phyloP scores from a whole-genome alignment of 2,888 invertebrate species.

The Thymelicus sylvestris region DNA sequence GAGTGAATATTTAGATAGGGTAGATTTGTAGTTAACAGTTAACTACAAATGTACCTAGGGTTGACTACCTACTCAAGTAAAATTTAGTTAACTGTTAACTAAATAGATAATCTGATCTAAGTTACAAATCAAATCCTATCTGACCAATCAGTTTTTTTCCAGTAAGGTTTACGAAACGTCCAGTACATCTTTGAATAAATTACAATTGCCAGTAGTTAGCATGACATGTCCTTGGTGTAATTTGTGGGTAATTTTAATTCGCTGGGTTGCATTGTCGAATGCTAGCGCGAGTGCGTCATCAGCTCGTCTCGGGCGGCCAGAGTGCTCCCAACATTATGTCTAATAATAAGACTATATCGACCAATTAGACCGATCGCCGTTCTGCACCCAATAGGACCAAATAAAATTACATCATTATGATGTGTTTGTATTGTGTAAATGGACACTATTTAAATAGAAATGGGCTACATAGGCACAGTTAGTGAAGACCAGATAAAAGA shows the following conservation, averaged over 20 bases:
- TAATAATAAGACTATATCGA: slow-evolving; percentile 41
- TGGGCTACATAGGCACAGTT: no score
- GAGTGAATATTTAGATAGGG: no score
- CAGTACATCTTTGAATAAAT: not conserved
- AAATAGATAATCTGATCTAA: no score
- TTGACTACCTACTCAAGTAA: no score
- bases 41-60: no score
- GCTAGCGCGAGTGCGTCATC: slow-evolving; percentile 47
- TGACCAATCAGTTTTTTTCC: not conserved
- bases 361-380: slow-evolving; percentile 38
- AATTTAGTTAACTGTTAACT: no score
- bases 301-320: slow-evolving; percentile 32
- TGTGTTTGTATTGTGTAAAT: not conserved
- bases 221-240: slow-evolving; percentile 52
- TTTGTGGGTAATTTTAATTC: slow-evolving; percentile 55
- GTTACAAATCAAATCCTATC: not conserved
- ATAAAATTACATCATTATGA: slow-evolving; percentile 20
- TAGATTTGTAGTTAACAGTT: no score
- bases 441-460: no score
- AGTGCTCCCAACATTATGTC: slow-evolving; percentile 37
- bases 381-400: slow-evolving; percentile 13
- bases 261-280: slow-evolving; percentile 41
- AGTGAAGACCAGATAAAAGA: no score
- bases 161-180: not conserved
- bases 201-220: slow-evolving; percentile 1